Base-by-base conservation (phyloP, 2,888 invertebrate species). In the Campopleginae sp. region DNA sequence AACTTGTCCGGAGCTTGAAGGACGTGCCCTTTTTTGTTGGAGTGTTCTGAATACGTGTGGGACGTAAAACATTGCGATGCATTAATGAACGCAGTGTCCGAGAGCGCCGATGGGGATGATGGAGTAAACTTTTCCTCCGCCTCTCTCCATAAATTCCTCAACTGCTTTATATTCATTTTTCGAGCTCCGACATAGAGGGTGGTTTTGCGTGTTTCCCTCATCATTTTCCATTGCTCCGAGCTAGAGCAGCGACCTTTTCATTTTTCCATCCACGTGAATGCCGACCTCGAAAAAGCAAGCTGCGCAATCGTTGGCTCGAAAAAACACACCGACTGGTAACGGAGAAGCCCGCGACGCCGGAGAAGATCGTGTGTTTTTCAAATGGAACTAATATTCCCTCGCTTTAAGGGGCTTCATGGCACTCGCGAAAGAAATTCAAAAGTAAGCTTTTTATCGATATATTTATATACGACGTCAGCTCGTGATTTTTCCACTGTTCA, bases 351-450 rank as follows among this genome's bases (percentile, higher is more conserved):
- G 54, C 72, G 86, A 48, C 71, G 82, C 48, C 76, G 72, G 72
- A 33, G 68, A 83, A 86, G 86, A 81, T 88, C 89, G 91, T 90
- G 88, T 85, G 81, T 85, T 88, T 87, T 83, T 68, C 88, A 89
- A 90, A 90, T 87, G 86, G 90, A 88, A 89, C 91, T 89, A 91
- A 91, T 91, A 90, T 89, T 87, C 86, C 51, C 6, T 23, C 8
- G 7, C 42, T 38, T 38, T 19, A 78, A 77, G 48, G 75, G 12
- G 31, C n/a, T n/a, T 58, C 44, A 48, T 31, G 27, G 38, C 14
- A 48, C 38, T n/a, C n/a, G n/a, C 51, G 63, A 33, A 54, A 79
- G 44, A 70, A 80, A 68, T 54, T n/a, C n/a, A 23, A 7, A 68
- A 46, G 44, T 68, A 31, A 68, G 68, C 46, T 68, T 2, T 46